These are phyloP conservation scores for Rousettus leschenaultii DNA, from an alignment of 2,113 vertebrate genomes.

Conservation along the genomic window DNA sequence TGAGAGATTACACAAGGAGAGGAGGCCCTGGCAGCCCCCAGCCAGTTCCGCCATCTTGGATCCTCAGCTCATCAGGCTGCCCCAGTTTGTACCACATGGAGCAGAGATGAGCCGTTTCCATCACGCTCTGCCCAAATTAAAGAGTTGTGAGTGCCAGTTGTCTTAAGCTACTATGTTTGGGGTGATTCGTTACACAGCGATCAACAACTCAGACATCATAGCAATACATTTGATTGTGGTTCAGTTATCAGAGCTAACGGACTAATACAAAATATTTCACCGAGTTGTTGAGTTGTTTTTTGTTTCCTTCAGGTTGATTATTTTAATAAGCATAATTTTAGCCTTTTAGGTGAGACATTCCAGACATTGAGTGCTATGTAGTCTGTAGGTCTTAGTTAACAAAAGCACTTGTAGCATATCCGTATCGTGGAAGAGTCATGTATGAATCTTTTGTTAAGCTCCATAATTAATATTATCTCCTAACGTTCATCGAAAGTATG, in stretches of 20 bases:
- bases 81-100: neutral
- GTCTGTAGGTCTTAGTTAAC: constrained; percentile 22
- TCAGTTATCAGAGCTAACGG: neutral
- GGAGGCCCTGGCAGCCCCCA: neutral
- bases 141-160: neutral
- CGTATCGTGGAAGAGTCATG: neutral
- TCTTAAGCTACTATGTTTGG: neutral
- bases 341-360: constrained; percentile 41
- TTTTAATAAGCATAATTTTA: constrained; percentile 22
- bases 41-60: neutral
- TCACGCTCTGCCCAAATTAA: neutral
- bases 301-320: constrained; percentile 15
- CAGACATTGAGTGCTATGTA: neutral
- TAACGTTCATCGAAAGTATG: neutral
- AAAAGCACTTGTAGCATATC: neutral
- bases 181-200: neutral
- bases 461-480: neutral
- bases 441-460: neutral
- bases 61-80: neutral
- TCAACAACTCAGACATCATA: neutral
- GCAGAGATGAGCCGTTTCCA: neutral
- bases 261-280: neutral
- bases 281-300: neutral
- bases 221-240: fast-evolving
- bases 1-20: neutral